phyloP scores from a whole-genome alignment of 2,113 vertebrate species.

The Raja brachyura region DNA sequence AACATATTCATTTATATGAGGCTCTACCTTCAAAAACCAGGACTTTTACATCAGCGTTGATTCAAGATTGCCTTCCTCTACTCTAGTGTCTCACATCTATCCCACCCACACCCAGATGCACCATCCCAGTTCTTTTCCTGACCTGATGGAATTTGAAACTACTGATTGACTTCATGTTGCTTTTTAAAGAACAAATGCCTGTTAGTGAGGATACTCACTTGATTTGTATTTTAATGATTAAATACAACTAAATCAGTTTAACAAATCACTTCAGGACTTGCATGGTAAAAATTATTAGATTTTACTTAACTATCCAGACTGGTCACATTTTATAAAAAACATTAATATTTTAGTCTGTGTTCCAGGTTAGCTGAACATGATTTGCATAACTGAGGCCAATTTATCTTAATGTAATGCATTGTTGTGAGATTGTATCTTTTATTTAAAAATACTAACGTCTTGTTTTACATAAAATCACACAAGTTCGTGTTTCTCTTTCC shows the following conservation, averaged over 20 bases:
- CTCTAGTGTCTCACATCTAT: no score
- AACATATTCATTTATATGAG: no score
- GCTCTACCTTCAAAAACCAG: not conserved
- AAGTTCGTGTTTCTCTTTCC: conserved; percentile 40
- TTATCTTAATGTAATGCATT: conserved; percentile 20
- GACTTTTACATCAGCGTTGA: not conserved
- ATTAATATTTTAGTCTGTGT: conserved; percentile 2
- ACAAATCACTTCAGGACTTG: not conserved
- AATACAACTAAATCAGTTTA: not conserved
- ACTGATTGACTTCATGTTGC: not conserved
- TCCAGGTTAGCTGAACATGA: not conserved
- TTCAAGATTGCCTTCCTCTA: not conserved
- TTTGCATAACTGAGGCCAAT: not conserved
- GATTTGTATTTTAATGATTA: not conserved
- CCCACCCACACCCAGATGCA: not conserved
- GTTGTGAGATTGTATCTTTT: not conserved
- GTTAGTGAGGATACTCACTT: not conserved
- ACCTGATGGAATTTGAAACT: not conserved
- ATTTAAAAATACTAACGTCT: not conserved
- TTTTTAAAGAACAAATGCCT: not conserved
- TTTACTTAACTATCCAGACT: not conserved
- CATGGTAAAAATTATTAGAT: not conserved
- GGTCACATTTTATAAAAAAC: not conserved
- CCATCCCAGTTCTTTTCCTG: no score
- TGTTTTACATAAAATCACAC: not conserved